Percentiles rank a stretch among this genome's conserved stretches.
phyloP scores from a whole-genome alignment of 2,797 vertebrate species.

The Rhinatrema bivittatum region DNA sequence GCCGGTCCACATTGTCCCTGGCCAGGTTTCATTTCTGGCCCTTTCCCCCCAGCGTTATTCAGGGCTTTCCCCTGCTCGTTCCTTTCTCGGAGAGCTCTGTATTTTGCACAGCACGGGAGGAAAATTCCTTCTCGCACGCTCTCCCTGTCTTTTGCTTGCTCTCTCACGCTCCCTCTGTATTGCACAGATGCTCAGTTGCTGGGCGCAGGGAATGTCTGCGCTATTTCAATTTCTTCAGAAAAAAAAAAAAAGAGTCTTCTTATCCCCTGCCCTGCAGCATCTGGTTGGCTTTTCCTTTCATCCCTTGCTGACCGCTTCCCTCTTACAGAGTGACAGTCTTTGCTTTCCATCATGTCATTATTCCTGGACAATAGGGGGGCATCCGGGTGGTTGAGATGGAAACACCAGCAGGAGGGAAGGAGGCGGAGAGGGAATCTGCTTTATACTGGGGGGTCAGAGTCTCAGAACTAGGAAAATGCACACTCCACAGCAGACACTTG shows the following conservation, averaged over 20 bases:
- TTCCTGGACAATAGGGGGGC: conserved; percentile 53
- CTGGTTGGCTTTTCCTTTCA: not conserved
- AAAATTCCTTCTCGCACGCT: no score
- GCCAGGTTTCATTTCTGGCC: no score
- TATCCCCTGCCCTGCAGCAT: conserved; percentile 6
- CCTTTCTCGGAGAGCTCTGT: no score
- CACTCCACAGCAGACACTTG: no score
- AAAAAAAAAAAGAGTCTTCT: not conserved
- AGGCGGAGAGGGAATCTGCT: not conserved
- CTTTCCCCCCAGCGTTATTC: no score
- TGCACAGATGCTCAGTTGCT: not conserved
- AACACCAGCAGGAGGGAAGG: not conserved
- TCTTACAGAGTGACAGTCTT: not conserved
- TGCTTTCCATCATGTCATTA: conserved; percentile 49
- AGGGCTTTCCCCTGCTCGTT: no score
- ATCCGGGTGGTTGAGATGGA: conserved; percentile 61
- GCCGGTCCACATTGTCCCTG: no score
- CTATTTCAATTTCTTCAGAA: not conserved
- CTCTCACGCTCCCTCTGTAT: no score
- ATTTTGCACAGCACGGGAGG: no score
- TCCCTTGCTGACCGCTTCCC: conserved; percentile 3
- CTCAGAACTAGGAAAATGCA: no score
- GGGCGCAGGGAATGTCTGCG: conserved; percentile 2
- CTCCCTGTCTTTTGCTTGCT: no score
- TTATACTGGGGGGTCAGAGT: no score